These are phyloP conservation scores for Laspeyria flexula DNA, from an alignment of 2,888 invertebrate species.

Conservation along the genomic window DNA sequence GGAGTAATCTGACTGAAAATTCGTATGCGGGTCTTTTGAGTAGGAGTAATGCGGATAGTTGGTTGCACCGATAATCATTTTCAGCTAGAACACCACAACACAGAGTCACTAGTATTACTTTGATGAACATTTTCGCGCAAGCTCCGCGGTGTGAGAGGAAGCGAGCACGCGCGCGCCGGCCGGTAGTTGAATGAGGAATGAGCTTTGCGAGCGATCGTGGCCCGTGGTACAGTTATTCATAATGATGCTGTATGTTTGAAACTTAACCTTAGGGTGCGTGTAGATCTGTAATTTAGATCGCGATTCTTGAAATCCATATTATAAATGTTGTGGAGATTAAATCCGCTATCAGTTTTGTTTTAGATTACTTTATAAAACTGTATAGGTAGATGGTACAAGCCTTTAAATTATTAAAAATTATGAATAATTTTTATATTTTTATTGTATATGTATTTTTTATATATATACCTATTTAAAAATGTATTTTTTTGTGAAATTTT, in stretches of 20 bases:
- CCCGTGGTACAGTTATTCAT: conserved; percentile 26
- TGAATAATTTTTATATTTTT: too few relatives aligned
- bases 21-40: conserved; percentile 61
- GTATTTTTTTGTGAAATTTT: too few relatives aligned
- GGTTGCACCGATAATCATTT: conserved; percentile 49
- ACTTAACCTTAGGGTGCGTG: neutral
- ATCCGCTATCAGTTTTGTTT: too few relatives aligned
- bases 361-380: too few relatives aligned
- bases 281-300: neutral
- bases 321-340: too few relatives aligned
- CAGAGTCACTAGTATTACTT: conserved; percentile 42
- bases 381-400: too few relatives aligned
- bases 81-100: conserved; percentile 24
- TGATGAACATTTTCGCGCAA: conserved; percentile 46
- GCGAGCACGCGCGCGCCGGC: conserved; percentile 4
- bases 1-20: conserved; percentile 64
- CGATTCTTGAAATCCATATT: neutral
- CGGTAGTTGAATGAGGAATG: conserved; percentile 23
- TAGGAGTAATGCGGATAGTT: conserved; percentile 47
- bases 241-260: conserved; percentile 7
- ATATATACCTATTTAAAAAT: too few relatives aligned
- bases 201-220: too few relatives aligned
- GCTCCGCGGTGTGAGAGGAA: conserved; percentile 1
- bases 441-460: too few relatives aligned
- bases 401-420: too few relatives aligned